Conservation (phyloP, 2,888 invertebrate species). For the Lasioglossum oenotherae region DNA sequence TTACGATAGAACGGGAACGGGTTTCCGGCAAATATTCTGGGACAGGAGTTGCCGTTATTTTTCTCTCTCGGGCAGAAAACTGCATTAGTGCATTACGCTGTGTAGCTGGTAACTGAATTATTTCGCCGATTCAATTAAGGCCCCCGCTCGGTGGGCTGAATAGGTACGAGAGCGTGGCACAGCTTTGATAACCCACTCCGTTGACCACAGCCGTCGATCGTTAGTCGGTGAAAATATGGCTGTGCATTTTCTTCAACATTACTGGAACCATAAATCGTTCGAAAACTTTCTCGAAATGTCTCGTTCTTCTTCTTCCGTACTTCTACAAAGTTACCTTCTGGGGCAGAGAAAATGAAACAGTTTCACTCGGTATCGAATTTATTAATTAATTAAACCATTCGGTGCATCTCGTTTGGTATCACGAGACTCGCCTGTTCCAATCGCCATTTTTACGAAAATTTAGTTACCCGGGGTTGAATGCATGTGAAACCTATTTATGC, state of each 20-base stretch:
- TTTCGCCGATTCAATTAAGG: conserved; percentile 56
- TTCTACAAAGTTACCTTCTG: no score
- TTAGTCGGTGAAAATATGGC: neutral
- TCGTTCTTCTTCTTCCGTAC: no score
- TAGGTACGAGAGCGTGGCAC: conserved; percentile 52
- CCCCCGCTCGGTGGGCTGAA: conserved; percentile 38
- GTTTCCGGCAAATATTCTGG: neutral
- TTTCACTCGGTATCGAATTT: neutral
- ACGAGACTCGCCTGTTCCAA: no score
- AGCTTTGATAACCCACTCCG: conserved; percentile 55
- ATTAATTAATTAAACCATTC: neutral
- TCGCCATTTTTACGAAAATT: no score
- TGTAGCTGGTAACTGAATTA: conserved; percentile 56
- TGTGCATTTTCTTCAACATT: conserved; percentile 13
- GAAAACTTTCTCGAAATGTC: neutral
- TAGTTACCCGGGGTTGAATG: neutral
- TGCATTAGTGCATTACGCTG: conserved; percentile 63
- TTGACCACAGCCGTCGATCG: conserved; percentile 36
- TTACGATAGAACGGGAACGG: neutral
- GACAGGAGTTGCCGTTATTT: conserved; percentile 37
- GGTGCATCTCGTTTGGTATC: no score
- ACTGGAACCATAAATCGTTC: neutral
- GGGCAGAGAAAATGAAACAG: neutral
- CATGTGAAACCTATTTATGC: no score
- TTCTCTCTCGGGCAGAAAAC: conserved; percentile 54